A percentile compares a stretch with the other conserved stretches of the same genome.
These are phyloP conservation scores for Allobates femoralis DNA, from an alignment of 2,797 vertebrate genomes.

Conservation along the genomic window DNA sequence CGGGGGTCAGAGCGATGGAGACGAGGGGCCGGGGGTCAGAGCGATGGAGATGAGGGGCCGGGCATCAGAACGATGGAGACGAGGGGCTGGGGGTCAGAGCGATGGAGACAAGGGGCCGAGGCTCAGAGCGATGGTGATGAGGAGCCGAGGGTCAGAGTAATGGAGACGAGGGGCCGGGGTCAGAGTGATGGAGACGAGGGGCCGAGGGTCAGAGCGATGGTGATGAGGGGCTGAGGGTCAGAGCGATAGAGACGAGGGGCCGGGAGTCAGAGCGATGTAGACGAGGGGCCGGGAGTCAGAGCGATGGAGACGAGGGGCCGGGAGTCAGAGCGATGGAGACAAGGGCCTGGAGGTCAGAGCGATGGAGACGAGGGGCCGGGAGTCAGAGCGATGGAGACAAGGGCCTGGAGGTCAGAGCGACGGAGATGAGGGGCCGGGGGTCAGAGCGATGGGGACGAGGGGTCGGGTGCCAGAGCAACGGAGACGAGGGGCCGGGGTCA, in stretches of 20 bases:
- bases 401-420: neutral
- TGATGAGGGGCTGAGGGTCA: neutral
- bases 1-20: neutral
- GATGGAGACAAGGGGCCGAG: neutral
- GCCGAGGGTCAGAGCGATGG: neutral
- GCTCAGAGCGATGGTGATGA: neutral
- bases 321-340: too few species aligned
- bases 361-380: too few species aligned
- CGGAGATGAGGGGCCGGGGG: neutral
- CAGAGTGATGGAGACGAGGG: too few species aligned
- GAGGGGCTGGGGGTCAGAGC: neutral
- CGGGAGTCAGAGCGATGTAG: too few species aligned
- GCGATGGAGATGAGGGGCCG: neutral
- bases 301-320: too few species aligned
- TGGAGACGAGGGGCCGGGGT: too few species aligned
- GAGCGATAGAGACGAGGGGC: too few species aligned
- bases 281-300: neutral
- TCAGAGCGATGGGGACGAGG: neutral
- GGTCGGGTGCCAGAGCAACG: neutral
- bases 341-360: neutral
- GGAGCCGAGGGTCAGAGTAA: neutral
- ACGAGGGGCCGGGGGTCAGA: neutral
- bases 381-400: too few species aligned
- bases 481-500: neutral
- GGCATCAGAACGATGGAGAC: neutral